A percentile compares a stretch with the other conserved stretches of the same genome.
Evolutionary conservation across 2,888 invertebrate genomes (phyloP).

Genomic region (Drosophila stalkeri): DNA sequence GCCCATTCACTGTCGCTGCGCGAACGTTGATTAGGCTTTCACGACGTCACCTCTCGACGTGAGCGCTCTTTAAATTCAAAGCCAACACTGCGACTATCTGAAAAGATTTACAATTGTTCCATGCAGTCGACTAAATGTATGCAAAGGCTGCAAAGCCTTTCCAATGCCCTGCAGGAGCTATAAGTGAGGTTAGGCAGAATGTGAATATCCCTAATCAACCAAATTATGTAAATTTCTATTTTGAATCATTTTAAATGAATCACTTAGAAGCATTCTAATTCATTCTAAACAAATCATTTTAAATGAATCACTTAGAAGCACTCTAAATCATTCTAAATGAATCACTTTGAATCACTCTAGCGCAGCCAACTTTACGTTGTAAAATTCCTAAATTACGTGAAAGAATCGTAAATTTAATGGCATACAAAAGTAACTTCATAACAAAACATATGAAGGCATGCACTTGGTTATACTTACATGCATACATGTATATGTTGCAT

Average conservation of each 20-base stretch:
- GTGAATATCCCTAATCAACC: no score
- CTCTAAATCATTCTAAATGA: no score
- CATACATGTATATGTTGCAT: constrained; percentile 28
- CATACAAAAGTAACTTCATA: background rate
- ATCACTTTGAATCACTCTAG: background rate
- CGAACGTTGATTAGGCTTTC: constrained; percentile 51
- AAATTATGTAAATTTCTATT: background rate
- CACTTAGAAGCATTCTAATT: no score
- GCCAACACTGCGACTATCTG: constrained; percentile 4
- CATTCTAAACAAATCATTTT: no score
- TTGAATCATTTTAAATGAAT: background rate
- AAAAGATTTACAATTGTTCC: constrained; percentile 6
- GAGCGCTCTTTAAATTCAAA: constrained; percentile 15
- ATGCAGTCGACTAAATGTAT: background rate
- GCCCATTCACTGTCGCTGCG: constrained; percentile 41
- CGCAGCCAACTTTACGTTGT: constrained; percentile 1
- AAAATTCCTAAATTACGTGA: background rate
- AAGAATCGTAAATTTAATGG: constrained; percentile 4
- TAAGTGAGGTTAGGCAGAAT: background rate
- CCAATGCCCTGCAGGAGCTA: background rate
- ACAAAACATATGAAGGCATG: background rate
- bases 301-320: no score
- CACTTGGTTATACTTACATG: background rate
- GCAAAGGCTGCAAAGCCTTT: background rate
- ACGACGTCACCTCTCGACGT: constrained; percentile 47